Evolutionary conservation across 2,888 invertebrate species (phyloP).

Genomic region (Pyrrhopygopsis socrates): DNA sequence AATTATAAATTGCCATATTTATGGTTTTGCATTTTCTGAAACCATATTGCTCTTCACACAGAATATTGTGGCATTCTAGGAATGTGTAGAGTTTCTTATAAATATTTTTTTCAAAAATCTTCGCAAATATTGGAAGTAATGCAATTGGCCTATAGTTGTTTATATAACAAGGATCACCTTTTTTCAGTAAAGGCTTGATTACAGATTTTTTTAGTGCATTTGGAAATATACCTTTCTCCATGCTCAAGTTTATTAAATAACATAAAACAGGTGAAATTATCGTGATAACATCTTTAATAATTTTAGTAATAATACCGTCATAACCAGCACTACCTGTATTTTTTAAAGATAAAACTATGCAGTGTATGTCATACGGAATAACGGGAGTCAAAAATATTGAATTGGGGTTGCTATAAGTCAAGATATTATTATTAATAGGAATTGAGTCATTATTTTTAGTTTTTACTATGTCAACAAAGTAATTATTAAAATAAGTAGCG

Average conservation of each 20-base stretch:
- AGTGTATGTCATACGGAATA: background rate
- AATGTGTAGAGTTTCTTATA: background rate
- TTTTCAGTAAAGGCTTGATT: conserved; percentile 12
- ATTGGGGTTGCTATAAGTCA: no score
- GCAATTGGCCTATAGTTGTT: conserved; percentile 3
- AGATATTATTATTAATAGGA: background rate
- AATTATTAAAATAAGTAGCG: background rate
- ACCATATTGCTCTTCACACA: background rate
- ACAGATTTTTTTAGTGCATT: conserved; percentile 1
- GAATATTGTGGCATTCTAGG: background rate
- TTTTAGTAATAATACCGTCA: conserved; percentile 9
- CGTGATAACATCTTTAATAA: background rate
- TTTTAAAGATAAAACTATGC: background rate
- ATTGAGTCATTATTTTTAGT: background rate
- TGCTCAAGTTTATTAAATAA: background rate
- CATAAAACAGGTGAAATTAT: background rate
- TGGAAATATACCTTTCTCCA: conserved; percentile 18
- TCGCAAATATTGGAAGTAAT: background rate
- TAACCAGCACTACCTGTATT: background rate
- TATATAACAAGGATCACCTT: background rate
- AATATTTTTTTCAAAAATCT: conserved; percentile 14
- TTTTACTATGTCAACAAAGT: background rate
- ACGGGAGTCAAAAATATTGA: conserved; percentile 1
- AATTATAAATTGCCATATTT: background rate
- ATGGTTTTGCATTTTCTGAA: background rate